Evolutionary conservation across 2,888 invertebrate species (phyloP), one percentile per base, ranked within the genome.

Genomic region (Xestia c-nigrum): DNA sequence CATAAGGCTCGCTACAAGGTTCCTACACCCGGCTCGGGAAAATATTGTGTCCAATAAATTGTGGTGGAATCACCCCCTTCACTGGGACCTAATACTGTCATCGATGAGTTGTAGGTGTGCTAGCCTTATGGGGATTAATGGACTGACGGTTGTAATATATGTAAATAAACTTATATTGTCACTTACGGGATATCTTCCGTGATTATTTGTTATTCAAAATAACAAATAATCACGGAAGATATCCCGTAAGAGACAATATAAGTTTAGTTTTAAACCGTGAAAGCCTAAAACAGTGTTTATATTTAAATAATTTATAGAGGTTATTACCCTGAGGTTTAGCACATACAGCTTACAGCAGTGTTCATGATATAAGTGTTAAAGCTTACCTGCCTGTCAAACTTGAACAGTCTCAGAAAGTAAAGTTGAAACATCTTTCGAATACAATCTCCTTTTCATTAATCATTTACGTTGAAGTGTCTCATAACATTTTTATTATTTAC

Each of bases 31-130:
- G 55, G n/a, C 47, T 19, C 50, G 21, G 31, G 19, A 79, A 78
- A 83, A 74, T 82, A 74, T 74, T 40, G 74, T 40, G 31, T 69
- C 64, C 72, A 79, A 82, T 82, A 82, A 83, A 82, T 78, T 69
- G 66, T 63, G 55, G 67, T 71, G 46, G 52, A 61, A 66, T 69
- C 52, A 21, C 64, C 63, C 55, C 46, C 70, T 82, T 83, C 72
- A 69, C 46, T 66, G 12, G 61, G 52, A 69, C 61, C 40, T 72
- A 83, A 79, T 83, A 74, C 38, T 40, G 52, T 59, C 74, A 69
- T 82, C 65, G 63, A 79, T 72, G 66, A 77, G 61, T 77, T 81
- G 78, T 82, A 67, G 77, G 40, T 63, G 52, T 59, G 59, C 66
- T 77, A 70, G n/a, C 73, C 78, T 77, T 73, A 63, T 43, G 72